These are phyloP conservation scores for Balearica regulorum DNA, from an alignment of 2,797 vertebrate species.

Conservation along the genomic window DNA sequence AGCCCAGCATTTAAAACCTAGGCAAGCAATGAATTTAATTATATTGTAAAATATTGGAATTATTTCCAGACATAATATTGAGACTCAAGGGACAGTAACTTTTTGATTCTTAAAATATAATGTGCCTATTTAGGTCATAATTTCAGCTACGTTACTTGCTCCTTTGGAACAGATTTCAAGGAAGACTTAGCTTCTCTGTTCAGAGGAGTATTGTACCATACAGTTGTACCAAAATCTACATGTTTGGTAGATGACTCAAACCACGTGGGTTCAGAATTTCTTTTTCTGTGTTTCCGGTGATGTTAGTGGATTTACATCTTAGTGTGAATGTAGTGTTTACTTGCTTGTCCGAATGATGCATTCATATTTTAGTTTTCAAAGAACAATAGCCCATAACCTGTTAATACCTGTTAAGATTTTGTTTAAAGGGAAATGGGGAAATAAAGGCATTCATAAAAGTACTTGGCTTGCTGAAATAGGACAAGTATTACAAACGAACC, in stretches of 20 bases:
- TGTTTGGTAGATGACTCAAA: neutral
- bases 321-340: neutral
- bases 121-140: neutral
- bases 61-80: neutral
- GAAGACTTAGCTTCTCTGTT: neutral
- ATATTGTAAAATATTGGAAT: constrained; percentile 4
- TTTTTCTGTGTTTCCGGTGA: neutral
- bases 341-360: neutral
- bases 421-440: neutral
- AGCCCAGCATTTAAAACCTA: constrained; percentile 18
- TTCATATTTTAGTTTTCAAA: neutral
- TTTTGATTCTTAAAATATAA: constrained; percentile 7
- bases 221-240: too few relatives aligned
- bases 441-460: neutral
- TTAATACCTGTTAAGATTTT: neutral
- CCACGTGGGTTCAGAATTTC: neutral
- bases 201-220: neutral
- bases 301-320: neutral
- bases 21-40: constrained; percentile 2
- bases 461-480: neutral
- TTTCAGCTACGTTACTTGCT: neutral
- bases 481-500: neutral
- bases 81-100: neutral
- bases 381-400: neutral
- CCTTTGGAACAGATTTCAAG: neutral